phyloP scores from a whole-genome alignment of 2,113 vertebrate genomes.

The Lamprologus lemairii region DNA sequence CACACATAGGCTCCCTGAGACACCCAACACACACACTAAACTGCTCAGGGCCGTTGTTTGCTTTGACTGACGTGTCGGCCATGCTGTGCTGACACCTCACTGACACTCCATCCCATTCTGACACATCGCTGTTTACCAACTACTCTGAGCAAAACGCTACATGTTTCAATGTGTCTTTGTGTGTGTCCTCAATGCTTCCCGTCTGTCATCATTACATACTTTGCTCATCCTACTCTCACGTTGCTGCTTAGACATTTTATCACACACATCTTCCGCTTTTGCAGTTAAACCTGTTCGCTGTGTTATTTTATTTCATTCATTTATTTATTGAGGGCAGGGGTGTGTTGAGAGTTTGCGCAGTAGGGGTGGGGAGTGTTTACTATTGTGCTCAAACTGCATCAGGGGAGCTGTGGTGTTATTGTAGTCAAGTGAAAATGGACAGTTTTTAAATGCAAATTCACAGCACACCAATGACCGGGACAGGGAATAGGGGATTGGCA shows the following conservation, averaged over 20 bases:
- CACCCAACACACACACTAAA: slow-evolving; percentile 3
- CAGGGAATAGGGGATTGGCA: slow-evolving; percentile 27
- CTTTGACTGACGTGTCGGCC: slow-evolving; percentile 55
- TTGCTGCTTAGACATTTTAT: slow-evolving; percentile 46
- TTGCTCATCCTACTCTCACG: slow-evolving; percentile 16
- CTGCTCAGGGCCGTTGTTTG: slow-evolving; percentile 47
- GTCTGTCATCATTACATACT: slow-evolving; percentile 15
- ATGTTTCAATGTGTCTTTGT: not conserved
- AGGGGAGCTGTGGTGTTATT: slow-evolving; percentile 32
- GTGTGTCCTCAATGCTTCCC: slow-evolving; percentile 2
- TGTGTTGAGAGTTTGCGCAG: not conserved
- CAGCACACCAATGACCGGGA: slow-evolving; percentile 4
- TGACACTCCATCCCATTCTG: slow-evolving; percentile 55
- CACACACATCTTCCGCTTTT: not conserved
- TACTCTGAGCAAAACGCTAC: slow-evolving; percentile 11
- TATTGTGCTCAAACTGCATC: slow-evolving; percentile 54
- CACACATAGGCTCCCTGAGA: not conserved
- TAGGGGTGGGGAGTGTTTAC: slow-evolving; percentile 31
- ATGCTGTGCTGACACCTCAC: slow-evolving; percentile 42
- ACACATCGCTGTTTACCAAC: slow-evolving; percentile 53
- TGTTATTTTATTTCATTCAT: not conserved
- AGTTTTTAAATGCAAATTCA: slow-evolving; percentile 59
- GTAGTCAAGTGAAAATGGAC: slow-evolving; percentile 37
- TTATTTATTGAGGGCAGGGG: not conserved
- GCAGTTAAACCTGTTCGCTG: not conserved